Base-by-base conservation (phyloP, 2,797 vertebrate genomes). In the Sibirionetta formosa region DNA sequence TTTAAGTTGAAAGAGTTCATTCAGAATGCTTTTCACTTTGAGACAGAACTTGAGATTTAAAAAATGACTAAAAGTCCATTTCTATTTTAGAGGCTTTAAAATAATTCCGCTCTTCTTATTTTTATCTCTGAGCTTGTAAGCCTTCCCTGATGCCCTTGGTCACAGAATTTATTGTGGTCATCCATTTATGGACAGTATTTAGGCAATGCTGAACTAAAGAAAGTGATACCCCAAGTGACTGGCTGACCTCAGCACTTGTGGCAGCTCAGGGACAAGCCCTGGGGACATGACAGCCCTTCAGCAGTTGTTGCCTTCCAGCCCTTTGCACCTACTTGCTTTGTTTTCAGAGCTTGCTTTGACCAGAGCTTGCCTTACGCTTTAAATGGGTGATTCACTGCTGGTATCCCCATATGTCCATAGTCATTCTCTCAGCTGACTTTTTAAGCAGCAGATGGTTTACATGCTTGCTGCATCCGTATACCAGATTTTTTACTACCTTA, bases 401-500 rank as follows among this genome's bases (percentile, higher is more conserved):
- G 51, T 88, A 76, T 94, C 42, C 77, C 79, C 93, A 83, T 94
- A 94, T 91, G 94, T 66, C 87, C 77, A 23, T 33, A 77, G 66
- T 35, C 72, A n/a, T 94, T 94, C 54, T 88, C 72, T 82, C 85
- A 93, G 61, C 63, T 93, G 91, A 94, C 65, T 94, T 86, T 87
- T 88, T 90, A 83, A 26, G 1, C 58, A 88, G 91, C 96, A 95
- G 96, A 94, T 96, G 94, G 93, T 95, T 97, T 91, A 33, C 82
- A 72, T 88, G 81, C 69, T 75, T 90, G 46, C 48, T 54, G n/a
- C 51, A 79, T 82, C 82, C 19, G 1, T 90, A n/a, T 29, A 94
- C 79, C 93, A 96, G 86, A 81, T 94, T 95, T 96, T 96, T 96
- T 91, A 93, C 76, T 94, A 91, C 84, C 91, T 94, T 94, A 93